Base-by-base conservation (phyloP, 35 echinoderm and acorn worm species). In the Ophioderma brevispina region DNA sequence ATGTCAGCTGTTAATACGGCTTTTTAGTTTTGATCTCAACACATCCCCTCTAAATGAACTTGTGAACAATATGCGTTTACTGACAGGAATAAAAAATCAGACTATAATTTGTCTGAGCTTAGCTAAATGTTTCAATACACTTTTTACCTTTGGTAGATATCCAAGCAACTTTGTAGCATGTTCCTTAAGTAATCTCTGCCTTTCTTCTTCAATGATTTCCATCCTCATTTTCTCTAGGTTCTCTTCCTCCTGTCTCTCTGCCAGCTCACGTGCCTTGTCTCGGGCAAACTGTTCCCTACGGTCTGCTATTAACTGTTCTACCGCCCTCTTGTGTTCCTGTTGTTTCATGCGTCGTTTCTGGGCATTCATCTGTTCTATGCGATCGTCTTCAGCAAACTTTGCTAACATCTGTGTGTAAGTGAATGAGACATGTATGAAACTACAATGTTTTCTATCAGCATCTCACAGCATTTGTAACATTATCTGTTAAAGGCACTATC, bases 311-410 rank as follows among this genome's bases (percentile, higher is more conserved):
- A 98, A 84, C 25, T 84, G 35, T 76, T 98, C 93, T 32, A 98
- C 96, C 31, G 89, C 89, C 75, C 96, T 78, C 87, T 93, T 95
- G 93, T 98, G 96, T 38, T 98, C 93, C 70, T 80, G 96, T 76
- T 98, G 96, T 79, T 95, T 95, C 96, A 98, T 98, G 79, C 96
- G 96, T 1, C 96, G 96, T 36, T 92, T 91, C 90, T 98, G 93
- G n/a, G 93, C 96, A 88, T 98, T 98, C 96, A 98, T 95, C 64
- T 98, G 96, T 75, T 98, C 96, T 18, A 98, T 92, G 38, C 93
- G 90, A 49, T 98, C 96, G 76, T 98, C 96, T 50, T 95, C 96
- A 21, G 94, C 96, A 91, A 95, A 98, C 81, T 98, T 98, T 49
- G 96, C 90, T 85, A 98, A 78, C 96, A 98, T 98, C 96, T 98